Base-by-base conservation (phyloP, 2,888 invertebrate species). In the Camponotus fellah region DNA sequence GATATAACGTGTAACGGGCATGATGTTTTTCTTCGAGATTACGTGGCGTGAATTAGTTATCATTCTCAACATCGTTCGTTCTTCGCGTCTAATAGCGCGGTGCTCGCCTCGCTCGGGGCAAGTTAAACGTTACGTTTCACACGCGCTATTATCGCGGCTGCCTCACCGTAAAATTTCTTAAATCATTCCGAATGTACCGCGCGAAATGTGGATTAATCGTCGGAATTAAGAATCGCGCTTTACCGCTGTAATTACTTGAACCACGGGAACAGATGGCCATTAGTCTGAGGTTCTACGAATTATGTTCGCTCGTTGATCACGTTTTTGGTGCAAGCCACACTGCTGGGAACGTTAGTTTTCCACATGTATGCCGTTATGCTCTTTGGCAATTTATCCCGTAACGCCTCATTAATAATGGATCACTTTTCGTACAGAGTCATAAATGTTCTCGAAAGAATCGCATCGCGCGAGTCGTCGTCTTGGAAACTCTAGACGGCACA, bases 271-370 rank as follows among this genome's bases (percentile, higher is more conserved):
- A 80, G 79, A 72, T 49, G 79, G 79, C 72, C 79, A 80, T 80
- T 80, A 80, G 46, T 80, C 37, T 72, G 79, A 80, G 79, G 79
- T 80, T 72, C 72, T 46, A 80, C 79, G 79, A 80, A 80, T 72
- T 71, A 80, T 80, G 79, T 80, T 37, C 72, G 46, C 79, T 80
- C 79, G 79, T 80, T 80, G 79, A 80, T 80, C 79, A 80, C 79
- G 72, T 80, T 80, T 80, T 80, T 72, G 79, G 72, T 49, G 71
- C 62, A 80, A 12, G 60, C 60, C 72, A 72, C 71, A 71, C 60
- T 21, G 71, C 72, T 80, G 26, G 60, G 46, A 79, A 79, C 60
- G 53, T 56, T 77, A 68, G 26, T 34, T 71, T 60, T 71, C 32
- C 66, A 46, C 71, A 8, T 34, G 60, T 60, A 46, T 58, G 14